Percentiles rank a stretch among this genome's conserved stretches.
These are phyloP conservation scores for Leptatherina wallacei DNA, from an alignment of 2,797 vertebrate genomes.

Conservation along the genomic window DNA sequence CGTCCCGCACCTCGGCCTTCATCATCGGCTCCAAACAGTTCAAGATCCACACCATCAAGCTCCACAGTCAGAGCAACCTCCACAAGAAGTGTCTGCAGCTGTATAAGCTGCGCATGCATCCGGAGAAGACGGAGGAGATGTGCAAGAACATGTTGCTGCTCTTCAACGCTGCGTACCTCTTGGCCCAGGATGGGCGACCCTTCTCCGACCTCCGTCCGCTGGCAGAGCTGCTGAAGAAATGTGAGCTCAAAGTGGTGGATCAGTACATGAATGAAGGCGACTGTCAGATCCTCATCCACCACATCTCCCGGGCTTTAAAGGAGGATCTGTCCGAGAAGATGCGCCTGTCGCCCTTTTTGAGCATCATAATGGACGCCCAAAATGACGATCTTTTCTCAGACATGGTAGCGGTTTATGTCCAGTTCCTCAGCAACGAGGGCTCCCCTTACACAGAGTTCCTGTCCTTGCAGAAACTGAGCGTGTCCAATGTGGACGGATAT, in stretches of 20 bases:
- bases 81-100: slow-evolving; percentile 99
- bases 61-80: slow-evolving; percentile 98
- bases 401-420: slow-evolving; percentile 92
- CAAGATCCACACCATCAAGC: slow-evolving; percentile 98
- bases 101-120: slow-evolving; percentile 97
- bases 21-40: slow-evolving; percentile 98
- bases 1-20: slow-evolving; percentile 95
- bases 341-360: slow-evolving; percentile 92
- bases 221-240: slow-evolving; percentile 93
- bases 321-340: slow-evolving; percentile 95
- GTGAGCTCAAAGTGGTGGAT: slow-evolving; percentile 96
- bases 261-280: slow-evolving; percentile 98
- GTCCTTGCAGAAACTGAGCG: slow-evolving; percentile 91
- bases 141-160: slow-evolving; percentile 95
- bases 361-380: slow-evolving; percentile 94
- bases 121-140: slow-evolving; percentile 98
- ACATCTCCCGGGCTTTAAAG: slow-evolving; percentile 90
- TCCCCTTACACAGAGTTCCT: slow-evolving; percentile 92
- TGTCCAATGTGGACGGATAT: slow-evolving; percentile 90
- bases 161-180: slow-evolving; percentile 94
- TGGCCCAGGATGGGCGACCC: slow-evolving; percentile 92
- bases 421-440: slow-evolving; percentile 91
- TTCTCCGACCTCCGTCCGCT: slow-evolving; percentile 93
- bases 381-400: slow-evolving; percentile 91
- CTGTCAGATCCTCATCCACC: slow-evolving; percentile 94